Evolutionary conservation across 2,113 vertebrate species (phyloP).

Genomic region (Onychorhynchus coronatus): DNA sequence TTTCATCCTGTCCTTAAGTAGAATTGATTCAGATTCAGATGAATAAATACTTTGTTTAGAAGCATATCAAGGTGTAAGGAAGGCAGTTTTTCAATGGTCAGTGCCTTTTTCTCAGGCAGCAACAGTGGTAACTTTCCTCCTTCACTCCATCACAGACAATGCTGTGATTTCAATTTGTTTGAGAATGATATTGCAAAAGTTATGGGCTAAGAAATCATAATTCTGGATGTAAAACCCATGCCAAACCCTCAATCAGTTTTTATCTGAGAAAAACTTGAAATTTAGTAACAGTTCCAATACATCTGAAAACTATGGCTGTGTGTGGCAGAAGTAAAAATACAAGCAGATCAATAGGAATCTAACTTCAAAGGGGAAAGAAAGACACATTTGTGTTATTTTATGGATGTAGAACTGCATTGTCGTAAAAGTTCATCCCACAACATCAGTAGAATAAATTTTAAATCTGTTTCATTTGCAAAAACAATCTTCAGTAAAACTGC

Average conservation of each 20-base stretch:
- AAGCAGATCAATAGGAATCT: background rate
- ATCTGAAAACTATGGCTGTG: background rate
- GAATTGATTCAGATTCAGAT: background rate
- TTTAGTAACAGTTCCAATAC: background rate
- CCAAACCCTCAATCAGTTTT: background rate
- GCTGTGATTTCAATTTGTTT: background rate
- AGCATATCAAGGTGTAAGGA: background rate
- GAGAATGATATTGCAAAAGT: background rate
- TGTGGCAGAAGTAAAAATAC: background rate
- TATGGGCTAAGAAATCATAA: background rate
- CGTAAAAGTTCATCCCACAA: background rate
- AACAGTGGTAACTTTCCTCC: background rate
- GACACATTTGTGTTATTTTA: background rate
- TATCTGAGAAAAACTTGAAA: background rate
- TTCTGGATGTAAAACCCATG: background rate
- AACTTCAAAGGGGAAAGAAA: background rate
- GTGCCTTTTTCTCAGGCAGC: fast-evolving
- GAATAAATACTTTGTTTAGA: background rate
- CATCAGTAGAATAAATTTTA: background rate
- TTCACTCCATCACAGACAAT: background rate
- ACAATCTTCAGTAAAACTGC: background rate
- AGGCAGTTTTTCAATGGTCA: background rate
- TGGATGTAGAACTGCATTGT: background rate
- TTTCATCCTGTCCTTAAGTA: background rate
- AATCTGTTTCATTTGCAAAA: background rate